Evolutionary conservation across 1,140 invertebrate species (phyloP).

Genomic region (Ips typographus): DNA sequence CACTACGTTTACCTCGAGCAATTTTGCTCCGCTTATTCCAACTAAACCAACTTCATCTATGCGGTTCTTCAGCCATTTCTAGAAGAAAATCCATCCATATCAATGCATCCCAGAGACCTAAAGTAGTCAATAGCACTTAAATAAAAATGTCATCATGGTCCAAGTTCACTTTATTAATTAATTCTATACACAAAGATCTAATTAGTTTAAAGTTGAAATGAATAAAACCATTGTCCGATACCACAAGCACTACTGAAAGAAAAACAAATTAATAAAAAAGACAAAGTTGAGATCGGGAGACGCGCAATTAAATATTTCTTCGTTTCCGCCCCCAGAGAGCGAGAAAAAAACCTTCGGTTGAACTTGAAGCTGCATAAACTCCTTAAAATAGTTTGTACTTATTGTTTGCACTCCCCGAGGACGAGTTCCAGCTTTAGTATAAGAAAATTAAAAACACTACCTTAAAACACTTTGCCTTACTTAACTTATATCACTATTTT

Average conservation of each 20-base stretch:
- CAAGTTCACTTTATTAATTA: constrained; percentile 45
- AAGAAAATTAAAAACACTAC: constrained; percentile 1
- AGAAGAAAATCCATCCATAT: too few species aligned
- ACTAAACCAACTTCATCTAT: too few species aligned
- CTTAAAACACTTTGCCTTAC: constrained; percentile 16
- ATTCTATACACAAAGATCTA: constrained; percentile 49
- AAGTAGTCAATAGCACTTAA: neutral
- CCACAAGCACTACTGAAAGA: constrained; percentile 46
- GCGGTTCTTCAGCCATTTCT: too few species aligned
- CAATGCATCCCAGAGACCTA: too few species aligned
- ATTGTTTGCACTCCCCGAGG: too few species aligned
- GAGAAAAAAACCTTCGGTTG: neutral
- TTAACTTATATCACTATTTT: constrained; percentile 2
- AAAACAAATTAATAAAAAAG: constrained; percentile 38
- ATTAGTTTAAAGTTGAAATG: constrained; percentile 44
- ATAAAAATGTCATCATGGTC: constrained; percentile 31
- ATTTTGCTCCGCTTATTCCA: too few species aligned
- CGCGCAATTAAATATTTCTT: constrained; percentile 14
- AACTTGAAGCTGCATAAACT: neutral
- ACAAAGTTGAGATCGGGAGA: constrained; percentile 44
- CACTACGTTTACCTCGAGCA: too few species aligned
- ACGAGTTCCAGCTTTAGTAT: neutral
- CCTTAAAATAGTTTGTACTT: constrained; percentile 4
- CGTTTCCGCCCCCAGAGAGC: neutral
- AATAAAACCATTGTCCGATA: constrained; percentile 49